phyloP scores from a whole-genome alignment of 2,113 vertebrate species.

The Toxotes jaculatrix region DNA sequence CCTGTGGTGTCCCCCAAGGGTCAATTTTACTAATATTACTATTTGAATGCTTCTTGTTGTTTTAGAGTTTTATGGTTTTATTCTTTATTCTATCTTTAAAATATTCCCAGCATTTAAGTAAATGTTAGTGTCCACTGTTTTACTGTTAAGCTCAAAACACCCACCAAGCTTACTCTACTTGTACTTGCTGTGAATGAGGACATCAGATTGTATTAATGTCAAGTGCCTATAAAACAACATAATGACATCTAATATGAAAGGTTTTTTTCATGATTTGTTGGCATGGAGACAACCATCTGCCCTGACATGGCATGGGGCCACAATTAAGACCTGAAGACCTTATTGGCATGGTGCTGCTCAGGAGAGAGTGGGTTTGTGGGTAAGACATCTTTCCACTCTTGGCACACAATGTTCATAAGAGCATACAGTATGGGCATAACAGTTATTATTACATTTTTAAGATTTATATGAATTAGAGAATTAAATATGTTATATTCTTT shows the following conservation, averaged over 20 bases:
- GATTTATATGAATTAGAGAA: neutral
- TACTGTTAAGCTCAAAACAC: no score
- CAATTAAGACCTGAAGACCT: slow-evolving; percentile 51
- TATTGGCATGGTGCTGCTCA: slow-evolving; percentile 18
- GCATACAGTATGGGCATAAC: neutral
- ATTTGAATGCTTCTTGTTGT: neutral
- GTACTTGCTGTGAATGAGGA: neutral
- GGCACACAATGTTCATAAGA: slow-evolving; percentile 5
- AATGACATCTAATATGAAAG: slow-evolving; percentile 3
- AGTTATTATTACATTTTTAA: neutral
- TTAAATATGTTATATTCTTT: neutral
- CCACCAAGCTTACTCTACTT: no score
- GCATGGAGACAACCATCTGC: slow-evolving; percentile 54
- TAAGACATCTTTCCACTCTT: slow-evolving; percentile 32
- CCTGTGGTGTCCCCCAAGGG: neutral
- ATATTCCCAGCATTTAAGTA: neutral
- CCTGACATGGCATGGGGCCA: slow-evolving; percentile 32
- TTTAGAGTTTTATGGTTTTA: neutral
- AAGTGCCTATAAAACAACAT: slow-evolving; percentile 16
- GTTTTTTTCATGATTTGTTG: slow-evolving; percentile 47
- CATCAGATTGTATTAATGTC: neutral
- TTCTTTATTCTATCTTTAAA: neutral
- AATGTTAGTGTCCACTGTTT: no score
- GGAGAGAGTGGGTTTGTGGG: slow-evolving; percentile 4
- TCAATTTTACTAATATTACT: neutral